Evolutionary conservation across 2,113 vertebrate species (phyloP), one percentile per base, ranked within the genome.

Genomic region (Ifrita kowaldi): DNA sequence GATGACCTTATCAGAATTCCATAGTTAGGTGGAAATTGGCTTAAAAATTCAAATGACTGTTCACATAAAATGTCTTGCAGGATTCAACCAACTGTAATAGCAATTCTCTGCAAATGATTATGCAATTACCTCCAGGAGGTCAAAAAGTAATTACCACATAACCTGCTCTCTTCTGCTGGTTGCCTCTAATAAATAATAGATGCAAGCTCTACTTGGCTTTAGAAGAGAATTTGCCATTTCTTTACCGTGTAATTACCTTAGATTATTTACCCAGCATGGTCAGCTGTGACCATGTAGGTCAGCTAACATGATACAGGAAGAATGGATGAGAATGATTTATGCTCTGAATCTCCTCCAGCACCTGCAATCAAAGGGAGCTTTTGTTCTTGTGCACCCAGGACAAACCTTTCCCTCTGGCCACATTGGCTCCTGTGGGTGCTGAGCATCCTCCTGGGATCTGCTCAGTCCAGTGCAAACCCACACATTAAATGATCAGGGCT

Each of bases 61-160:
- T 96, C 96, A 55, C 46, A 84, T 89, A 92, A 97, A 97, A 95
- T 89, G 64, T 84, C 84, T 96, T 67, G 89, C 95, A 93, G 97
- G 91, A 95, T 95, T 96, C 97, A 96, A 84, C 83, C 93, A 92
- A 95, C 81, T 96, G 87, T 95, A 93, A 96, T 93, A 95, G 94
- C 95, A 94, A 96, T 95, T 96, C 95, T 91, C 89, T 89, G 95
- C 91, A 97, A 97, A 97, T 96, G 95, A 97, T 97, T 96, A 95
- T 97, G 93, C 95, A 97, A 97, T 97, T 97, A 97, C 97, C 97
- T 97, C 96, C 93, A 95, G 96, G 95, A 97, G 97, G 96, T 97
- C 96, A 97, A 92, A 96, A 97, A 97, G 95, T 97, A 97, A 97
- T 97, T 97, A 97, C 96, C 95, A 96, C n/a, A 63, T 96, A 97